Base-by-base conservation (phyloP, 2,888 invertebrate genomes). In the Ichneumon xanthorius region DNA sequence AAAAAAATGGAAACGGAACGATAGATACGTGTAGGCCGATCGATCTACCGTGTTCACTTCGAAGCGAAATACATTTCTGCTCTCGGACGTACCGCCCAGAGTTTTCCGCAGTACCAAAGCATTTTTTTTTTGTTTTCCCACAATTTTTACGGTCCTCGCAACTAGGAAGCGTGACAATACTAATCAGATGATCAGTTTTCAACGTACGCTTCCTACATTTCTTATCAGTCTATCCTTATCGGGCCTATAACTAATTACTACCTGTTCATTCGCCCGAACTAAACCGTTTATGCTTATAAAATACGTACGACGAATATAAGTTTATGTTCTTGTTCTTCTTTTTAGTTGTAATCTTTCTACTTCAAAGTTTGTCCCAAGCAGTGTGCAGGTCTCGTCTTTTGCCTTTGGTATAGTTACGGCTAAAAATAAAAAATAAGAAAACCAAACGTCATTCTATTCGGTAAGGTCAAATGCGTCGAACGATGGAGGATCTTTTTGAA, bases 21-120 rank as follows among this genome's bases (percentile, higher is more conserved):
- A 68, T 26, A 40, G 26, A 72, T 68, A 65, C 58, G 77, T 80
- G 80, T 75, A 77, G 75, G 77, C 48, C 67, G 61, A 77, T 72
- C 76, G 75, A 63, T 75, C 53, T 76, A 71, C 63, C 40, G 55
- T 40, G 53, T 63, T 16, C 63, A 9, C 22, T 30, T n/a, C 53
- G 50, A 48, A 40, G 50, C 19, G 76, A 70, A n/a, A 70, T 48
- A 71, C 70, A 37, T 77, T 80, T 80, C 65, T 53, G 61, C 55
- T 65, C 55, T 55, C n/a, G 1, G 19, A 58, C 68, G 26, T 78
- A 55, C 0, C 22, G 58, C 33, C 61, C 26, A 61, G 61, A 30
- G 14, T 30, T 61, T 16, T 30, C 16, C 6, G 30, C 61, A 33
- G 26, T 14, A 16, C 16, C 26, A n/a, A 61, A 6, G 2, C 30